A percentile compares a stretch with the other conserved stretches of the same genome.
Evolutionary conservation across 1,140 invertebrate species (phyloP).

Genomic region (Tetragonula clypearis): DNA sequence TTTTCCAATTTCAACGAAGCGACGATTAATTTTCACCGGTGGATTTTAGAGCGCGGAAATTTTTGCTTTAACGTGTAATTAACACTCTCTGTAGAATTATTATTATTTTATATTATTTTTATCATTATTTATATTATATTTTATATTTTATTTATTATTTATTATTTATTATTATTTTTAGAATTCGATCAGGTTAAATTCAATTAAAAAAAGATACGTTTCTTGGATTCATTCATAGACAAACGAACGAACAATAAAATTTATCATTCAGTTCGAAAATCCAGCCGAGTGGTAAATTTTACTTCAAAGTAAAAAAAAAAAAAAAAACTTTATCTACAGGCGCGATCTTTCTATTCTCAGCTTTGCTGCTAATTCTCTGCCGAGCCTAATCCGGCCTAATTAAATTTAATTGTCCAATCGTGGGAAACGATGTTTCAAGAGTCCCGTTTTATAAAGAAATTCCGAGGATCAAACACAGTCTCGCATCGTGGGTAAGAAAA

Average conservation of each 20-base stretch:
- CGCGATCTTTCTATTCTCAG: not conserved
- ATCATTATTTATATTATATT: no score
- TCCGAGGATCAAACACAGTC: not conserved
- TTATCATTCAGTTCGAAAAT: not conserved
- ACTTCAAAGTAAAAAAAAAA: not conserved
- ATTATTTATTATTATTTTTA: not conserved
- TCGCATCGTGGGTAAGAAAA: not conserved
- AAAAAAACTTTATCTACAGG: not conserved
- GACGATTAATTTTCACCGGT: no score
- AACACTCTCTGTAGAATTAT: not conserved
- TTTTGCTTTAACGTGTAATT: not conserved
- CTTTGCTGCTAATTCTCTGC: not conserved
- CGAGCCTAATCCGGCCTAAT: not conserved
- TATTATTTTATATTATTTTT: no score
- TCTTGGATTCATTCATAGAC: not conserved
- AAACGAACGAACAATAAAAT: not conserved
- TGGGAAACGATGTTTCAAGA: slow-evolving; percentile 7
- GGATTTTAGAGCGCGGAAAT: no score
- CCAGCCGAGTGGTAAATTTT: not conserved
- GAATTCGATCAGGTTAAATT: not conserved
- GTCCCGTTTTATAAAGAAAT: not conserved
- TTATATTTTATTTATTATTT: no score
- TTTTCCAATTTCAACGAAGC: no score
- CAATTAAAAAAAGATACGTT: not conserved
- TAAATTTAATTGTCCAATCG: not conserved